Percentiles rank a stretch among this genome's conserved stretches.
Conservation (phyloP, 2,888 invertebrate species). For the Geotrupes spiniger region DNA sequence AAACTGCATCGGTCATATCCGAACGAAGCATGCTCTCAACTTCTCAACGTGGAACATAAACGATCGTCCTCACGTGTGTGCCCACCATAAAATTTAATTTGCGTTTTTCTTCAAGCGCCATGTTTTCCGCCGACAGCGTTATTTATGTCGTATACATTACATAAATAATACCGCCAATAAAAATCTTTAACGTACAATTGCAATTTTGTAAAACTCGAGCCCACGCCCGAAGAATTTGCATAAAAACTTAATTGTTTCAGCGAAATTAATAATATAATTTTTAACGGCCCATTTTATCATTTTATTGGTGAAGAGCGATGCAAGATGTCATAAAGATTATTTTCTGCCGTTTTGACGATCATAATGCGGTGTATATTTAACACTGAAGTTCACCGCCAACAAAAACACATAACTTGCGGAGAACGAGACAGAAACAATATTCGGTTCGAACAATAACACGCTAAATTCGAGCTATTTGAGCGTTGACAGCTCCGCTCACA, state of each 20-base stretch:
- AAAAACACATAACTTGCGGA: constrained; percentile 11
- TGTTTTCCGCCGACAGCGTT: not conserved
- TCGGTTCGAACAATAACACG: constrained; percentile 9
- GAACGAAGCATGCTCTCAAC: too few species aligned
- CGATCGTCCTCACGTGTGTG: too few species aligned
- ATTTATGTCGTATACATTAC: not conserved
- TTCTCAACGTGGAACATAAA: too few species aligned
- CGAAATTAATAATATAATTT: not conserved
- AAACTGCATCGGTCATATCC: too few species aligned
- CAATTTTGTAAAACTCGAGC: not conserved
- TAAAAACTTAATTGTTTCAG: not conserved
- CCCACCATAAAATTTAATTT: too few species aligned
- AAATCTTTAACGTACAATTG: constrained; percentile 1
- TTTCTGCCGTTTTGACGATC: constrained; percentile 24
- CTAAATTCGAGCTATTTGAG: constrained; percentile 6
- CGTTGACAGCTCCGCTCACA: constrained; percentile 6
- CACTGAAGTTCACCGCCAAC: constrained; percentile 10
- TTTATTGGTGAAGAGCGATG: constrained; percentile 21
- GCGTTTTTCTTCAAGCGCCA: too few species aligned
- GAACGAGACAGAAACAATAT: constrained; percentile 13
- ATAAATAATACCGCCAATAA: not conserved
- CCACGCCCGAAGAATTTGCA: constrained; percentile 2
- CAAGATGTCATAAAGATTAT: constrained; percentile 25
- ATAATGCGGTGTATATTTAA: constrained; percentile 17
- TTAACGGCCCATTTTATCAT: constrained; percentile 21